A percentile compares a stretch with the other conserved stretches of the same genome.
Conservation (phyloP, 2,888 invertebrate genomes). For the Drosophila limbata region DNA sequence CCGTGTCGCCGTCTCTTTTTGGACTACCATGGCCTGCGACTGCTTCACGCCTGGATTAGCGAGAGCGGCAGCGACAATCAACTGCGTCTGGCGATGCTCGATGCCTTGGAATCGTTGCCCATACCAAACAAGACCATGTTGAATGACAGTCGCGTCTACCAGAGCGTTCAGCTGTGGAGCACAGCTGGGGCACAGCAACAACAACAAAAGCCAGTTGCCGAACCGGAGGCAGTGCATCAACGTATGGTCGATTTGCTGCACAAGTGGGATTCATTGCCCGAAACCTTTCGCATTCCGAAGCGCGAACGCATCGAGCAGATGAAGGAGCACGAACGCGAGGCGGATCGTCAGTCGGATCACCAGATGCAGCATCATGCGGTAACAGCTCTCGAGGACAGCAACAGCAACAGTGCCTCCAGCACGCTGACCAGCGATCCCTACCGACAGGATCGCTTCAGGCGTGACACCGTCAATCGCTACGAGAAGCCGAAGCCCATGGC, state of each 20-base stretch:
- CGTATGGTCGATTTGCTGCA: constrained; percentile 33
- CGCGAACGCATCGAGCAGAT: constrained; percentile 97
- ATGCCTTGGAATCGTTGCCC: constrained; percentile 93
- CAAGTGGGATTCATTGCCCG: constrained; percentile 85
- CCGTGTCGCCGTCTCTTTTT: constrained; percentile 94
- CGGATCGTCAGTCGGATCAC: constrained; percentile 87
- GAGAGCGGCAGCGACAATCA: constrained; percentile 86
- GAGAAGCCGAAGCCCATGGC: constrained; percentile 46
- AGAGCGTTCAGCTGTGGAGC: constrained; percentile 93
- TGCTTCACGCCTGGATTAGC: constrained; percentile 97
- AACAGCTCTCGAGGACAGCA: constrained; percentile 54
- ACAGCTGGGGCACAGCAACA: not conserved
- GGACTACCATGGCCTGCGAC: constrained; percentile 95
- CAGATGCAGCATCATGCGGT: constrained; percentile 83
- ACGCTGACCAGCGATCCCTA: constrained; percentile 60
- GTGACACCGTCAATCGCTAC: constrained; percentile 57
- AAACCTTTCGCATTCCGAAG: constrained; percentile 90
- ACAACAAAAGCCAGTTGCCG: not conserved
- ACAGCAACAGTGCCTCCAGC: constrained; percentile 37
- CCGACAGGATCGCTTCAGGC: constrained; percentile 62
- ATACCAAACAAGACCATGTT: constrained; percentile 97
- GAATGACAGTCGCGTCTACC: constrained; percentile 95
- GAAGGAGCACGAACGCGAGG: constrained; percentile 97
- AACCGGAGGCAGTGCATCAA: not conserved
- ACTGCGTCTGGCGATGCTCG: constrained; percentile 90